Conservation (phyloP, 92 coral and sea anemone genomes). For the Umimayanthus kanabou region DNA sequence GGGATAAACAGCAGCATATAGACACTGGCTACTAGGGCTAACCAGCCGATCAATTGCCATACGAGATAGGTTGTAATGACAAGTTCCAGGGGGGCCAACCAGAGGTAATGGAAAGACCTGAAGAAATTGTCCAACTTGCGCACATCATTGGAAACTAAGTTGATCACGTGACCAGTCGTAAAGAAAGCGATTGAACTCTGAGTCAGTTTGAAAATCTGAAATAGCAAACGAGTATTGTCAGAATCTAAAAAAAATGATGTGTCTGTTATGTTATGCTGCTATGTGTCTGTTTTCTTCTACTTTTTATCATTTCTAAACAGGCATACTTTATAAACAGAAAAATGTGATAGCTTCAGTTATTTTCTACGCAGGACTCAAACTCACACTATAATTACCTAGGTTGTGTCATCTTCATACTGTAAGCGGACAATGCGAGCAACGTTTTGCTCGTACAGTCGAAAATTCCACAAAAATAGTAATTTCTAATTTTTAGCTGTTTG, state of each 20-base stretch:
- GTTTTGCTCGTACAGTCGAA: too few species aligned
- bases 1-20: constrained; percentile 35
- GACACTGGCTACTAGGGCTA: constrained; percentile 20
- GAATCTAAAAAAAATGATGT: too few species aligned
- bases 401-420: too few species aligned
- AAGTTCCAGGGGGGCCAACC: constrained; percentile 45
- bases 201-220: constrained; percentile 30
- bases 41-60: constrained; percentile 41
- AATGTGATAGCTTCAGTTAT: too few species aligned
- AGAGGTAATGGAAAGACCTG: constrained; percentile 30
- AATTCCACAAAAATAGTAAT: background rate
- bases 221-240: background rate
- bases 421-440: too few species aligned
- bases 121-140: constrained; percentile 39
- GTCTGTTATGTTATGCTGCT: too few species aligned
- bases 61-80: constrained; percentile 22
- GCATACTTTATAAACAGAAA: too few species aligned
- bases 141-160: constrained; percentile 34
- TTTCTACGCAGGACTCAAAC: too few species aligned
- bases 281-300: background rate
- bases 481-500: background rate
- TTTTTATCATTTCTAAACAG: too few species aligned
- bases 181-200: constrained; percentile 32
- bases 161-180: constrained; percentile 37
- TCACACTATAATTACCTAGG: too few species aligned